These are phyloP conservation scores for Hemiscyllium ocellatum DNA, from an alignment of 2,113 vertebrate genomes.

Conservation along the genomic window DNA sequence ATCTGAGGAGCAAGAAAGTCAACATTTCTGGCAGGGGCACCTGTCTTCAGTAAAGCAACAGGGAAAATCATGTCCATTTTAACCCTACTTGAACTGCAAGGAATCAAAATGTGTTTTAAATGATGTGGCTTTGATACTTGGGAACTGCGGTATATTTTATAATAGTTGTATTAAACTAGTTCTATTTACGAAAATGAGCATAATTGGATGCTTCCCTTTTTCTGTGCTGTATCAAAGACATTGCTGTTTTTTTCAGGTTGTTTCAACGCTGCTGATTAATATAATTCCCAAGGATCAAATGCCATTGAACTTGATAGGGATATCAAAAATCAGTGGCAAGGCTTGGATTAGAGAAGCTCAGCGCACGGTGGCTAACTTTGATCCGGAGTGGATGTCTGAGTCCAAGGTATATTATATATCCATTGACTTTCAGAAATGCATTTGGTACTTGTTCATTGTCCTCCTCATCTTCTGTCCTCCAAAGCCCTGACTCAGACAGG, in stretches of 20 bases:
- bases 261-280: constrained; percentile 87
- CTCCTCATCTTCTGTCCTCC: background rate
- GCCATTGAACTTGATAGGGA: constrained; percentile 76
- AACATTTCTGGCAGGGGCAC: too few species aligned
- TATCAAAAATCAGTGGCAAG: constrained; percentile 78
- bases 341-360: constrained; percentile 74
- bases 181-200: background rate
- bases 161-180: background rate
- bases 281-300: constrained; percentile 71
- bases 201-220: background rate
- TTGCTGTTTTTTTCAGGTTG: constrained; percentile 60
- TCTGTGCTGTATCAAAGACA: background rate
- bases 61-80: background rate
- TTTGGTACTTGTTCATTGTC: background rate
- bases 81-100: background rate
- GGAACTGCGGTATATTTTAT: background rate
- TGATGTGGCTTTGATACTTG: background rate
- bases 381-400: constrained; percentile 80
- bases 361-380: constrained; percentile 52
- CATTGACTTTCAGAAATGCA: background rate
- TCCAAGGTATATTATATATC: constrained; percentile 68
- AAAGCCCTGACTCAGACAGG: background rate
- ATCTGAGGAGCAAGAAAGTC: too few species aligned
- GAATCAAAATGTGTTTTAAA: background rate
- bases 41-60: background rate